A percentile compares a stretch with the other conserved stretches of the same genome.
Evolutionary conservation across 2,888 invertebrate species (phyloP).

Genomic region (Epirrita christyi): DNA sequence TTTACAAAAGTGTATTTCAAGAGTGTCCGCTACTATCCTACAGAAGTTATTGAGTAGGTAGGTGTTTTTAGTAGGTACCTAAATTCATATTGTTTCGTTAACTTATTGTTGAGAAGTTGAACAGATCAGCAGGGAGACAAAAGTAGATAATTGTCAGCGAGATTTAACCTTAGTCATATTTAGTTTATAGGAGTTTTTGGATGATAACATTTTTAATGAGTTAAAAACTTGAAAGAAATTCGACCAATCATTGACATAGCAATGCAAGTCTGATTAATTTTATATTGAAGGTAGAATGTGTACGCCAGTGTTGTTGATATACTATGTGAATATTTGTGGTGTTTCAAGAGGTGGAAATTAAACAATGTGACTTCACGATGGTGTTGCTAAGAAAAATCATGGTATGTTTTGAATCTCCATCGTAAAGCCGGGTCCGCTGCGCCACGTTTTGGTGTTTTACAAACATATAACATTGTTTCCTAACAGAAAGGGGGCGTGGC

Average conservation of each 20-base stretch:
- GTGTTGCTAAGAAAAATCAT: constrained; percentile 71
- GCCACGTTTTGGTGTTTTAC: too few relatives aligned
- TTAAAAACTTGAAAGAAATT: not conserved
- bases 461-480: too few relatives aligned
- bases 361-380: constrained; percentile 67
- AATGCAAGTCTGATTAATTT: not conserved
- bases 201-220: too few relatives aligned
- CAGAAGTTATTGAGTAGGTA: constrained; percentile 1
- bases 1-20: not conserved
- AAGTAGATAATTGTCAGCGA: too few relatives aligned
- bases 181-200: too few relatives aligned
- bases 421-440: too few relatives aligned
- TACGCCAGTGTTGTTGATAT: constrained; percentile 10
- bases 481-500: too few relatives aligned
- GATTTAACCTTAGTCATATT: too few relatives aligned
- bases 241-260: constrained; percentile 23
- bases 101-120: too few relatives aligned
- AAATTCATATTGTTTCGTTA: not conserved
- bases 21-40: not conserved
- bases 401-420: constrained; percentile 56
- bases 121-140: too few relatives aligned
- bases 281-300: constrained; percentile 34
- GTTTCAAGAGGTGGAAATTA: constrained; percentile 43
- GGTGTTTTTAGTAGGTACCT: not conserved
- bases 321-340: constrained; percentile 23